Evolutionary conservation across 2,888 invertebrate species (phyloP).

Genomic region (Prosopocoilus inquinatus): DNA sequence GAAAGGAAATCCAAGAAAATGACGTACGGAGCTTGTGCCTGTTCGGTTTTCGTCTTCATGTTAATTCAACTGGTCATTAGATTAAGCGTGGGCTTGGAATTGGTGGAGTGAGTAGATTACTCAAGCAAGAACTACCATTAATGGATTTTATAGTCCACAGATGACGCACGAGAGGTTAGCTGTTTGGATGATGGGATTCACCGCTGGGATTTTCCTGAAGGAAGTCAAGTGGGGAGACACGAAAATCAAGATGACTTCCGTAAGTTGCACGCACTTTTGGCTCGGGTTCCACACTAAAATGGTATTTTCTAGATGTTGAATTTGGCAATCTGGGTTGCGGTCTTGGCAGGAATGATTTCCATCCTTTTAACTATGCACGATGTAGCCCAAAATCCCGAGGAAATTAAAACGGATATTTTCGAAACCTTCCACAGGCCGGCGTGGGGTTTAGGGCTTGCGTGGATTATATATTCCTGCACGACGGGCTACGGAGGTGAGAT

Average conservation of each 20-base stretch:
- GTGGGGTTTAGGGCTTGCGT: slow-evolving; percentile 11
- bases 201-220: slow-evolving; percentile 19
- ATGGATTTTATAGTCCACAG: slow-evolving; percentile 17
- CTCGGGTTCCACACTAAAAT: not conserved
- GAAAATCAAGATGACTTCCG: slow-evolving; percentile 11
- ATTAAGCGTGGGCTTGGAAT: too few species aligned
- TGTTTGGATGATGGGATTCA: slow-evolving; percentile 20
- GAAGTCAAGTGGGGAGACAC: slow-evolving; percentile 11
- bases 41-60: too few species aligned
- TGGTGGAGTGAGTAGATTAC: too few species aligned
- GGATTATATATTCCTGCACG: slow-evolving; percentile 22
- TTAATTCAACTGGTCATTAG: too few species aligned
- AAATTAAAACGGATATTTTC: slow-evolving; percentile 15
- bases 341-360: slow-evolving; percentile 16
- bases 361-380: slow-evolving; percentile 20
- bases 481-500: slow-evolving; percentile 19
- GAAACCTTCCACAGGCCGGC: slow-evolving; percentile 16
- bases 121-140: not conserved
- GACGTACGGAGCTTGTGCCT: not conserved
- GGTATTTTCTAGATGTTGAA: slow-evolving; percentile 14
- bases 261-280: slow-evolving; percentile 4
- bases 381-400: slow-evolving; percentile 6
- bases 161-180: slow-evolving; percentile 21
- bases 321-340: slow-evolving; percentile 14
- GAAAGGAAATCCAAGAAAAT: not conserved